Percentiles rank a stretch among this genome's conserved stretches.
phyloP scores from a whole-genome alignment of 2,113 vertebrate genomes.

The Bolborhynchus lineola region DNA sequence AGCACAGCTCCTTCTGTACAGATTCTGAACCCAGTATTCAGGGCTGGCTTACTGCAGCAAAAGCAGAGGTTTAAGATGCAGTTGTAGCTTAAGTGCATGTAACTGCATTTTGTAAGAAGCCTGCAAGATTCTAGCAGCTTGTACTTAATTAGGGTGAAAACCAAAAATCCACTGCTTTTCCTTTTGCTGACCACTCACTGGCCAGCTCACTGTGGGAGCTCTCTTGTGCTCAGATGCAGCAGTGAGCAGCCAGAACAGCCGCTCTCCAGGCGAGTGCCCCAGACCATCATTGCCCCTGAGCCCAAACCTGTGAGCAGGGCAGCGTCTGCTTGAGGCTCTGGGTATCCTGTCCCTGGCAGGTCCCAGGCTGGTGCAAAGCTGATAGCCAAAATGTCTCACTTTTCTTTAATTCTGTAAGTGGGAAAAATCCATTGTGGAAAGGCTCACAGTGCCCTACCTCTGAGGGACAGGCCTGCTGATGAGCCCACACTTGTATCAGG shows the following conservation, averaged over 20 bases:
- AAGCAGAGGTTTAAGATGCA: background rate
- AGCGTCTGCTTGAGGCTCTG: background rate
- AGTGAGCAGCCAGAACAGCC: background rate
- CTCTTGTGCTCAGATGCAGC: background rate
- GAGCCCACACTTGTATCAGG: background rate
- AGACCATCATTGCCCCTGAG: background rate
- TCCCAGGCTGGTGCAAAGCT: background rate
- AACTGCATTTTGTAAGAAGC: background rate
- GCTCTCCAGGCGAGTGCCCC: rapidly evolving
- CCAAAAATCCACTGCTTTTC: rapidly evolving
- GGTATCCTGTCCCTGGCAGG: background rate
- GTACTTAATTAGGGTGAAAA: background rate
- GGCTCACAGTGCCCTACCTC: background rate
- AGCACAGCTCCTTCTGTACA: background rate
- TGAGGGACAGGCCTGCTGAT: background rate
- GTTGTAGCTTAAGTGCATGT: background rate
- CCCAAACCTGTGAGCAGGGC: background rate
- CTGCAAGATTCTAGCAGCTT: background rate
- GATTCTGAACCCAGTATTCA: background rate
- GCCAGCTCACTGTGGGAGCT: rapidly evolving
- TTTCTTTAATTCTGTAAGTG: background rate
- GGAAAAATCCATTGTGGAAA: background rate
- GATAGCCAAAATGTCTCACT: rapidly evolving
- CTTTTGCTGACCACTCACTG: background rate
- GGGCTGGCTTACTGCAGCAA: background rate